Conservation (phyloP, 1,140 invertebrate genomes). For the Aradophagus sp. region DNA sequence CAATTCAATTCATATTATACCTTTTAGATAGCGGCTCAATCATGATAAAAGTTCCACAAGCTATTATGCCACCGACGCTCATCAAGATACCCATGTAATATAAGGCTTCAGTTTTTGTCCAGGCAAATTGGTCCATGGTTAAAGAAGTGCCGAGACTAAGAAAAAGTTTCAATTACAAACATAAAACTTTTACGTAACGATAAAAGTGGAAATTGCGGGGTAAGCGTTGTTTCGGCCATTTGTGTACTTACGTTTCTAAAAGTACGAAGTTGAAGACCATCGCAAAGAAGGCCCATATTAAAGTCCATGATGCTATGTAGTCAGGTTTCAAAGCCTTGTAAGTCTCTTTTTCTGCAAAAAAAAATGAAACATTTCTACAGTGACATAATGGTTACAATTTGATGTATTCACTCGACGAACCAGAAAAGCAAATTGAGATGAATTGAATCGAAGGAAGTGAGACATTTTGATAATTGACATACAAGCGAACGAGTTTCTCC, state of each 20-base stretch:
- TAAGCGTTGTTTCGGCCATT: constrained; percentile 15
- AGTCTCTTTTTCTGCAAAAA: constrained; percentile 80
- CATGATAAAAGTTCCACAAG: constrained; percentile 82
- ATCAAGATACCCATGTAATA: constrained; percentile 89
- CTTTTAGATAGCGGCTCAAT: constrained; percentile 83
- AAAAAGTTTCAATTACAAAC: constrained; percentile 52
- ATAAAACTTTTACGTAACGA: constrained; percentile 39
- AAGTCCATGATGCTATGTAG: constrained; percentile 83
- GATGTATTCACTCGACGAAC: constrained; percentile 22
- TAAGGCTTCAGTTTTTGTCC: constrained; percentile 85
- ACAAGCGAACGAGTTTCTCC: constrained; percentile 20
- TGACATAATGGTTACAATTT: constrained; percentile 14
- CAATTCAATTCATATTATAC: constrained; percentile 60
- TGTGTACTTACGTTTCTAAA: constrained; percentile 84
- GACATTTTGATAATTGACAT: constrained; percentile 43
- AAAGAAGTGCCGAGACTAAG: constrained; percentile 85
- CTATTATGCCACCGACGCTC: constrained; percentile 84
- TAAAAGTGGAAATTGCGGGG: constrained; percentile 26
- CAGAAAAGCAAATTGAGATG: constrained; percentile 22
- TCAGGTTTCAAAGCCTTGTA: constrained; percentile 84
- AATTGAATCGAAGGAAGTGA: constrained; percentile 32
- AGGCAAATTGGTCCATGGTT: constrained; percentile 93
- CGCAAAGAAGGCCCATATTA: constrained; percentile 88
- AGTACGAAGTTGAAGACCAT: constrained; percentile 92
- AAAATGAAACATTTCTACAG: constrained; percentile 39